phyloP scores from a whole-genome alignment of 2,888 invertebrate genomes.

The Caenorhabditis imperialis region DNA sequence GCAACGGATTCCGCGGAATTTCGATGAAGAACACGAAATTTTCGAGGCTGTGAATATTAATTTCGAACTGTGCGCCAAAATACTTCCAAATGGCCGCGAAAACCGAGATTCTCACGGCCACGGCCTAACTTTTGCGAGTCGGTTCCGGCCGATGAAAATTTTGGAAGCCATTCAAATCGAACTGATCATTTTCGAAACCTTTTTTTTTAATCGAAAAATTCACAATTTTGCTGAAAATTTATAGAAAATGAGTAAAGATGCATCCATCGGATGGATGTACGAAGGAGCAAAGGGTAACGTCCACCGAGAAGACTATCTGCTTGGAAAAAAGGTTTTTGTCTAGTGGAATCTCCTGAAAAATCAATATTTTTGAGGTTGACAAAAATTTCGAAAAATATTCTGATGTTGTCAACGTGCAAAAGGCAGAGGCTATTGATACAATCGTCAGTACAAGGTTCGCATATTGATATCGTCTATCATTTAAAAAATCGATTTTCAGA shows the following conservation, averaged over 20 bases:
- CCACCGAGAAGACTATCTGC: constrained; percentile 74
- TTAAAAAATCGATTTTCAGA: constrained; percentile 11
- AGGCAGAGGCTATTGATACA: constrained; percentile 61
- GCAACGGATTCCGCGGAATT: too few relatives aligned
- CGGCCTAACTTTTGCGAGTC: not conserved
- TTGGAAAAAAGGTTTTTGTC: constrained; percentile 69
- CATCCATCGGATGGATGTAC: constrained; percentile 74
- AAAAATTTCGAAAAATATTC: constrained; percentile 76
- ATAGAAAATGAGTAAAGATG: constrained; percentile 42
- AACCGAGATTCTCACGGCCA: too few relatives aligned
- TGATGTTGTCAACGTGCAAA: constrained; percentile 70
- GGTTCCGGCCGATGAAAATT: too few relatives aligned
- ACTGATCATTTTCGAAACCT: too few relatives aligned
- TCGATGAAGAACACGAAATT: too few relatives aligned
- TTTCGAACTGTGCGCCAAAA: too few relatives aligned
- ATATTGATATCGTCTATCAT: not conserved
- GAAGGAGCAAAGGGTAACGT: constrained; percentile 72
- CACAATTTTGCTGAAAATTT: not conserved
- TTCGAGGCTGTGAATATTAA: too few relatives aligned
- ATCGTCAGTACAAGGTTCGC: constrained; percentile 47
- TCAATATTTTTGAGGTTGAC: constrained; percentile 64
- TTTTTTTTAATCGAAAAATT: not conserved
- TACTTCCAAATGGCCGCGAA: too few relatives aligned
- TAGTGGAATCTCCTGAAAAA: too few relatives aligned
- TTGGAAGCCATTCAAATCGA: too few relatives aligned